A percentile compares a stretch with the other conserved stretches of the same genome.
These are phyloP conservation scores for Arrhamphus sclerolepis DNA, from an alignment of 2,797 vertebrate species.

Conservation along the genomic window DNA sequence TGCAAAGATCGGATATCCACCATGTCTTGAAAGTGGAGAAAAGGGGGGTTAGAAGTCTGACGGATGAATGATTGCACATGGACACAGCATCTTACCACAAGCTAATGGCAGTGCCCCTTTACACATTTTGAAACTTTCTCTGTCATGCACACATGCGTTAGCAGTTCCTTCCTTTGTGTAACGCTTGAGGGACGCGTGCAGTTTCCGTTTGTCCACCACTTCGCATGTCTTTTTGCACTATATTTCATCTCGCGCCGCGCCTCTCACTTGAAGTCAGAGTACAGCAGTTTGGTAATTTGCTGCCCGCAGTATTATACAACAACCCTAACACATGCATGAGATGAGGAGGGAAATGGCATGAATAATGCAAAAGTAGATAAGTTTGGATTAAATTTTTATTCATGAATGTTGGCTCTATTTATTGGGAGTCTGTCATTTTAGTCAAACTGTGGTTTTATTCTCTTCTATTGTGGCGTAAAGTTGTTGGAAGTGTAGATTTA, in stretches of 20 bases:
- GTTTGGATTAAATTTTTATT: slow-evolving; percentile 60
- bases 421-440: slow-evolving; percentile 8
- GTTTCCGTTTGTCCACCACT: slow-evolving; percentile 72
- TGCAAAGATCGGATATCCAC: slow-evolving; percentile 22
- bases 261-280: slow-evolving; percentile 19
- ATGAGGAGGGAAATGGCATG: slow-evolving; percentile 10
- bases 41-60: not conserved
- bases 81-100: slow-evolving; percentile 28
- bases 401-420: slow-evolving; percentile 20
- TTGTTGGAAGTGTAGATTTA: not conserved
- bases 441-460: not conserved
- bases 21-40: not conserved
- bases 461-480: not conserved
- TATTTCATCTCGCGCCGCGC: slow-evolving; percentile 20
- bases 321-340: slow-evolving; percentile 26
- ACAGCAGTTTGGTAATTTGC: slow-evolving; percentile 30
- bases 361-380: slow-evolving; percentile 56
- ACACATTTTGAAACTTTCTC: slow-evolving; percentile 59
- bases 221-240: slow-evolving; percentile 41
- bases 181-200: slow-evolving; percentile 64
- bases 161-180: slow-evolving; percentile 84
- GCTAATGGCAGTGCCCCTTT: slow-evolving; percentile 13
- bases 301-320: slow-evolving; percentile 41
- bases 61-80: slow-evolving; percentile 19
- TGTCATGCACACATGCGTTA: slow-evolving; percentile 65